Evolutionary conservation across 92 coral and sea anemone species (phyloP).

Genomic region (Zoanthus gigantus): DNA sequence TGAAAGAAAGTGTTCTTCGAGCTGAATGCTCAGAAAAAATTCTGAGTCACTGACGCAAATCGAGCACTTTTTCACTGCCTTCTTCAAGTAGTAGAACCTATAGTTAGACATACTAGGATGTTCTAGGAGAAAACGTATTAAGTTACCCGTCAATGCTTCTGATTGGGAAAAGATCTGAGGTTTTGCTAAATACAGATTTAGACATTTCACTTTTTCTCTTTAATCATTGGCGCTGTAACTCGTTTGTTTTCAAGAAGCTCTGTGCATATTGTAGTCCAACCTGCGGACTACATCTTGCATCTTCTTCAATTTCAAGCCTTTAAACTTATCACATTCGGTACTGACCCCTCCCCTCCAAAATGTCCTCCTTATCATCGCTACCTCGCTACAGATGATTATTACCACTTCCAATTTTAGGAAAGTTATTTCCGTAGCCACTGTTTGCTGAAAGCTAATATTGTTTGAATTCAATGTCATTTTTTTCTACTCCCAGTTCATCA

Average conservation of each 20-base stretch:
- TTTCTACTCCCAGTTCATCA: not conserved
- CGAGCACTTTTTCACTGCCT: conserved; percentile 53
- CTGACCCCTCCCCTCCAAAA: conserved; percentile 7
- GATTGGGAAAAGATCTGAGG: conserved; percentile 8
- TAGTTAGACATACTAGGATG: conserved; percentile 19
- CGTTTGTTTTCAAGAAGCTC: not conserved
- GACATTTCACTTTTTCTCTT: not conserved
- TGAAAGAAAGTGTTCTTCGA: no score
- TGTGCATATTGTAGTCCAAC: conserved; percentile 2
- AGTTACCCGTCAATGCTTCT: not conserved
- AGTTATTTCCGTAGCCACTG: not conserved
- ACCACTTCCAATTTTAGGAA: not conserved
- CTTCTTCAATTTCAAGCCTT: not conserved
- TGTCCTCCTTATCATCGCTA: not conserved
- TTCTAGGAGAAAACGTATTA: not conserved
- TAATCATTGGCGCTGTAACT: not conserved
- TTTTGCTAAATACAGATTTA: not conserved
- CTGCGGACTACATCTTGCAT: conserved; percentile 12
- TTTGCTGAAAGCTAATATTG: not conserved
- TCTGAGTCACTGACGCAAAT: no score
- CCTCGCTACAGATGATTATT: not conserved
- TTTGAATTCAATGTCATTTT: not conserved
- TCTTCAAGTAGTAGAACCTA: conserved; percentile 54
- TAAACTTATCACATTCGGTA: conserved; percentile 1
- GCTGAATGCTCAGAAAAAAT: no score